These are phyloP conservation scores for Phalacrocorax brasilianus DNA, from an alignment of 2,113 vertebrate genomes.

Conservation along the genomic window DNA sequence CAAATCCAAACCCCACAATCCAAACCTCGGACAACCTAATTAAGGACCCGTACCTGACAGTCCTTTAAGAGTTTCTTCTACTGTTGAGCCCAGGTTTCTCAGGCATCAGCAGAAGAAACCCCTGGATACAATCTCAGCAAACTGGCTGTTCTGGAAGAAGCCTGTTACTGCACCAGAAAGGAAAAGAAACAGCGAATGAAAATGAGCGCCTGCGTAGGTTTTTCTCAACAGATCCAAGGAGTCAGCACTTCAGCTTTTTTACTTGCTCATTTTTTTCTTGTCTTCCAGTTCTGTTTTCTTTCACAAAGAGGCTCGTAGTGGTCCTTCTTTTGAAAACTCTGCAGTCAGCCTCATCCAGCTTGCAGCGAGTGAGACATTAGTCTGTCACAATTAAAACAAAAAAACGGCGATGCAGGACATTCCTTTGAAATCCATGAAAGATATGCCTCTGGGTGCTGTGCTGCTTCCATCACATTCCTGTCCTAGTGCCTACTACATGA, in stretches of 20 bases:
- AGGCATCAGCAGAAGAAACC: background rate
- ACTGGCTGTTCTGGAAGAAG: background rate
- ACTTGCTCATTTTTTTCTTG: background rate
- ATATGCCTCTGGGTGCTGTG: background rate
- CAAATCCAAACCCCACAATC: background rate
- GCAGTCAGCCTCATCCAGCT: background rate
- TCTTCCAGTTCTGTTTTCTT: background rate
- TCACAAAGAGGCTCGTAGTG: background rate
- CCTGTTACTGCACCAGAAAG: background rate
- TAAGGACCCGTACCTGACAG: background rate
- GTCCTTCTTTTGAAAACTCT: background rate
- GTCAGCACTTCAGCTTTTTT: background rate
- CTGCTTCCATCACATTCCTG: background rate
- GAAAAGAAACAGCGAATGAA: background rate
- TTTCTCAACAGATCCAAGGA: background rate
- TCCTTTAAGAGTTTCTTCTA: background rate
- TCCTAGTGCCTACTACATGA: background rate
- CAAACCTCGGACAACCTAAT: background rate
- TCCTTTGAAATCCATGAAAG: background rate
- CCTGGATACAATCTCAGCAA: background rate
- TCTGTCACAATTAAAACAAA: background rate
- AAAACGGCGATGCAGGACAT: background rate
- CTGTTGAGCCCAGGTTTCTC: background rate
- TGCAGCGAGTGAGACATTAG: background rate
- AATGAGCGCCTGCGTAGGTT: background rate